Percentiles rank a stretch among this genome's conserved stretches.
These are phyloP conservation scores for Metacarcinus magister DNA, from an alignment of 2,888 invertebrate species.

Conservation along the genomic window DNA sequence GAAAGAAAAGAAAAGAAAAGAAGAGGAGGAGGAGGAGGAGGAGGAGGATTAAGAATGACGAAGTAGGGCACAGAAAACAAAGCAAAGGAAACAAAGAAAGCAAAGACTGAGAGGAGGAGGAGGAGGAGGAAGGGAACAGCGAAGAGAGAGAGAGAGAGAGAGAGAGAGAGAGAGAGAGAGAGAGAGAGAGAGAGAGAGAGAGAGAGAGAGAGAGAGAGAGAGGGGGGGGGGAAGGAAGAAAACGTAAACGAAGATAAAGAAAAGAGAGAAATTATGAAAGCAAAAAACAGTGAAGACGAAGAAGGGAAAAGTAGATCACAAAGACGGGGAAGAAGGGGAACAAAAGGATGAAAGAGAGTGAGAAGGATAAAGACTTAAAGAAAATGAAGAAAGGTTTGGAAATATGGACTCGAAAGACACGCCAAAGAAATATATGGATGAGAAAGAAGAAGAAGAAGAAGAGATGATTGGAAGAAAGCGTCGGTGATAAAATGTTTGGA, in stretches of 20 bases:
- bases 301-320: background rate
- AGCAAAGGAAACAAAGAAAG: background rate
- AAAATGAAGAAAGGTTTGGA: background rate
- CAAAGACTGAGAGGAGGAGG: background rate
- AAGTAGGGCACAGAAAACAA: slow-evolving; percentile 28
- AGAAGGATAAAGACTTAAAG: background rate
- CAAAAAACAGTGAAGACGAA: background rate
- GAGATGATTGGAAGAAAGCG: background rate
- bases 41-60: background rate
- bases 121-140: background rate
- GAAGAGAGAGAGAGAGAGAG: background rate
- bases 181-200: too few species aligned
- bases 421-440: background rate
- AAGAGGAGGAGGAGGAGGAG: background rate
- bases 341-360: background rate
- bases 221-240: background rate
- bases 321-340: background rate
- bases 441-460: background rate
- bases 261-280: background rate
- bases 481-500: background rate
- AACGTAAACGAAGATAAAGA: background rate
- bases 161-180: too few species aligned
- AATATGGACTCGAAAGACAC: background rate
- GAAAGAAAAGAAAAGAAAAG: background rate
- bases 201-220: too few species aligned